Conservation (phyloP, 2,797 vertebrate genomes). For the Epinephelus malabaricus region DNA sequence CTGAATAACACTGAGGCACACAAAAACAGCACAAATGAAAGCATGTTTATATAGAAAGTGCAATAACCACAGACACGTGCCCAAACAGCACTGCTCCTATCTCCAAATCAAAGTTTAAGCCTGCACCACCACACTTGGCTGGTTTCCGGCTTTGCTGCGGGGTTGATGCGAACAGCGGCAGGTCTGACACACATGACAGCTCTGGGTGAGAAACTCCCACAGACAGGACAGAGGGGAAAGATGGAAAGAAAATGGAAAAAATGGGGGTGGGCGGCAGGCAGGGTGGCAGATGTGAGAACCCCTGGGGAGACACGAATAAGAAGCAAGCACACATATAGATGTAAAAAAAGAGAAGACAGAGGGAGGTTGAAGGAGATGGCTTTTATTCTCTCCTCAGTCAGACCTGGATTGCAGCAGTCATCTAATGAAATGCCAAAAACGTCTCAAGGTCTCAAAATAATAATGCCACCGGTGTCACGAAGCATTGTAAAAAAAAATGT, state of each 20-base stretch:
- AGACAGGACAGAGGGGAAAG: slow-evolving; percentile 16
- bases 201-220: slow-evolving; percentile 59
- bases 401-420: not conserved
- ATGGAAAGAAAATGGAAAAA: slow-evolving; percentile 14
- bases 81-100: slow-evolving; percentile 1
- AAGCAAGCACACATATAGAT: slow-evolving; percentile 24
- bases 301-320: slow-evolving; percentile 17
- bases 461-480: slow-evolving; percentile 14
- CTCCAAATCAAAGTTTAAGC: slow-evolving; percentile 38
- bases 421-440: slow-evolving; percentile 48
- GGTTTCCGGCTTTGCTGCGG: slow-evolving; percentile 43
- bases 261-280: slow-evolving; percentile 15
- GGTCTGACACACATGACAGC: slow-evolving; percentile 56
- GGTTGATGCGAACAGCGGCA: slow-evolving; percentile 57
- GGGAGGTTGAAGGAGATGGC: not conserved
- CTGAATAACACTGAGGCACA: not conserved
- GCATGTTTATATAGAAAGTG: not conserved
- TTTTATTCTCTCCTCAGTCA: slow-evolving; percentile 29
- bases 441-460: slow-evolving; percentile 61
- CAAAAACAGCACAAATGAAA: not conserved
- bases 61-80: slow-evolving; percentile 10
- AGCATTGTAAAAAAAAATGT: not conserved
- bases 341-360: slow-evolving; percentile 1
- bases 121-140: slow-evolving; percentile 39
- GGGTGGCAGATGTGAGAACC: slow-evolving; percentile 25